Evolutionary conservation across 1,140 invertebrate species (phyloP).

Genomic region (Drosophila burlai): DNA sequence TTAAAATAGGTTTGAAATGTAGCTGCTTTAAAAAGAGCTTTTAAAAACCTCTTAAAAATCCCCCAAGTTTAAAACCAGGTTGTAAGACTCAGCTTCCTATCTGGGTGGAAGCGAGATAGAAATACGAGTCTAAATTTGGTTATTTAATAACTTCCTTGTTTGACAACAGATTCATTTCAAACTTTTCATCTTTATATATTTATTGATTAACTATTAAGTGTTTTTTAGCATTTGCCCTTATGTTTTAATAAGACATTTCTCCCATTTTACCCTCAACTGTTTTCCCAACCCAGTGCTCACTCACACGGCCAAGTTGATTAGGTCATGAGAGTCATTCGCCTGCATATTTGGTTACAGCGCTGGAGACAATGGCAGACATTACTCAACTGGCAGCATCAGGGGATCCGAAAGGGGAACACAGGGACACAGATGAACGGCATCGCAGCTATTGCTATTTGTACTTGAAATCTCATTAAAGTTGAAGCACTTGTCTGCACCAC

Average conservation of each 20-base stretch:
- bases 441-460: conserved; percentile 67
- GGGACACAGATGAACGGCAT: conserved; percentile 26
- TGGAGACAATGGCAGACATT: conserved; percentile 68
- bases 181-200: no score
- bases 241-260: neutral
- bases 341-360: conserved; percentile 69
- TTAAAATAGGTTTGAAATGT: no score
- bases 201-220: no score
- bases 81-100: no score
- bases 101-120: no score
- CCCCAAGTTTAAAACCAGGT: no score
- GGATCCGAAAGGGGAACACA: neutral
- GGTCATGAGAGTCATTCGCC: conserved; percentile 50
- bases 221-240: no score
- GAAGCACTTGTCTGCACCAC: conserved; percentile 70
- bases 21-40: no score
- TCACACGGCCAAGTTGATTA: conserved; percentile 61
- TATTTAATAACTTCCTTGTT: no score
- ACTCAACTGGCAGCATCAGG: conserved; percentile 20
- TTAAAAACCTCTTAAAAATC: no score
- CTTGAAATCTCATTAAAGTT: conserved; percentile 83
- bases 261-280: neutral
- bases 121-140: no score
- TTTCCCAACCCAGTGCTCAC: neutral
- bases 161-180: no score